Percentiles rank a stretch among this genome's conserved stretches.
phyloP scores from a whole-genome alignment of 2,113 vertebrate genomes.

The Drymodes brunneopygia region DNA sequence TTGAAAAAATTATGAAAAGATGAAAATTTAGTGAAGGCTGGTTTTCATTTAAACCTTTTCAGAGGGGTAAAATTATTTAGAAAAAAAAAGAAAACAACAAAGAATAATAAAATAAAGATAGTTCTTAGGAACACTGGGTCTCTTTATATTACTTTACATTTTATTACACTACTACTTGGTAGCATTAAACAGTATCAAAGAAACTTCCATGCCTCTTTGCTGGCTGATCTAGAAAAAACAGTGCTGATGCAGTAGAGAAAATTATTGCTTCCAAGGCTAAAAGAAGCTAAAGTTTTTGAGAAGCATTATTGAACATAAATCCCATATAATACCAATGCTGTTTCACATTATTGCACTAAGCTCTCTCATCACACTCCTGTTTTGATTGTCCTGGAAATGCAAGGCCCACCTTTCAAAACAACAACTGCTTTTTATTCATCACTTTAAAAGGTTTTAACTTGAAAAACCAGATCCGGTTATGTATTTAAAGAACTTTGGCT shows the following conservation, averaged over 20 bases:
- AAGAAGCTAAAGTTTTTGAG: not conserved
- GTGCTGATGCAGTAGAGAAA: not conserved
- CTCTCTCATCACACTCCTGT: not conserved
- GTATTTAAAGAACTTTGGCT: not conserved
- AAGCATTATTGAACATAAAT: not conserved
- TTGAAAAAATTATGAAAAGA: not conserved
- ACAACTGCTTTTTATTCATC: not conserved
- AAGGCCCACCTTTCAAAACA: not conserved
- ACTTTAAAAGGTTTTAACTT: not conserved
- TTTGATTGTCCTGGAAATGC: not conserved
- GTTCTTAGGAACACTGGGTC: not conserved
- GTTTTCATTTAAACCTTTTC: constrained; percentile 26
- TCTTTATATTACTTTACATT: not conserved
- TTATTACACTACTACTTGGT: not conserved
- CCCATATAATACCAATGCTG: not conserved
- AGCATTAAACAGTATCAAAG: not conserved
- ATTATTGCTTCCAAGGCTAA: not conserved
- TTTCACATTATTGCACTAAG: not conserved
- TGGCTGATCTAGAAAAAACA: not conserved
- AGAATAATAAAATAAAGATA: not conserved
- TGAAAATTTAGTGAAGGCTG: not conserved
- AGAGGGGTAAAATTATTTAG: not conserved
- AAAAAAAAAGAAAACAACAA: not conserved
- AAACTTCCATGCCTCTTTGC: not conserved
- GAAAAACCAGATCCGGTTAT: not conserved